Base-by-base conservation (phyloP, 2,113 vertebrate species). In the Prunella fulvescens region DNA sequence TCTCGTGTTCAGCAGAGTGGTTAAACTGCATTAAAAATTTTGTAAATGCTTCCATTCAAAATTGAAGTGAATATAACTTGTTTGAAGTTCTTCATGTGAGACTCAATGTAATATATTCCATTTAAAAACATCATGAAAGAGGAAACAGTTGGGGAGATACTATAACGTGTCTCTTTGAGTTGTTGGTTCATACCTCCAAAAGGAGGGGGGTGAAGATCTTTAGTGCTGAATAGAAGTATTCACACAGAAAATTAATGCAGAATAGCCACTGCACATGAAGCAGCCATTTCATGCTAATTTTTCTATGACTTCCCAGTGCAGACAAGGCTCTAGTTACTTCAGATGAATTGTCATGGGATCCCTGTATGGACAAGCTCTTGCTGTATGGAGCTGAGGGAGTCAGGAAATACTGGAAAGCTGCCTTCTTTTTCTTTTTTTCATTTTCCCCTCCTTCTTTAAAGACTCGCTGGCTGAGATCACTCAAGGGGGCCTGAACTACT, bases 221-320 rank as follows among this genome's bases (percentile, higher is more conserved):
- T 62, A 12, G 31, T 81, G 45, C 82, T 96, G 95, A 94, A 94
- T 92, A 70, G 86, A 85, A 73, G 94, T 90, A 93, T 95, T 95
- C 91, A 96, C 64, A 74, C 53, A 70, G 85, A 80, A 90, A 77
- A 77, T 81, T 70, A 93, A 90, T 90, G 80, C 82, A 50, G 82
- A 95, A 62, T 70, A 81, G 76, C 76, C 69, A 31, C 76, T 90
- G 86, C 86, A 71, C 60, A 56, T 73, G 79, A 54, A 96, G 76
- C 82, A 80, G 65, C 80, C 84, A 93, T 90, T 96, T 70, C 94
- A 71, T 94, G 94, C 82, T 95, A 92, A 86, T 92, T 96, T 94
- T 92, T 77, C 50, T 86, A 6, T 47, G 64, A 80, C 71, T 95
- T 95, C 56, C 67, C 60, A 62, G 76, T 73, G 65, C 72, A 81